Base-by-base conservation (phyloP, 2,797 vertebrate genomes). In the Erpetoichthys calabaricus region DNA sequence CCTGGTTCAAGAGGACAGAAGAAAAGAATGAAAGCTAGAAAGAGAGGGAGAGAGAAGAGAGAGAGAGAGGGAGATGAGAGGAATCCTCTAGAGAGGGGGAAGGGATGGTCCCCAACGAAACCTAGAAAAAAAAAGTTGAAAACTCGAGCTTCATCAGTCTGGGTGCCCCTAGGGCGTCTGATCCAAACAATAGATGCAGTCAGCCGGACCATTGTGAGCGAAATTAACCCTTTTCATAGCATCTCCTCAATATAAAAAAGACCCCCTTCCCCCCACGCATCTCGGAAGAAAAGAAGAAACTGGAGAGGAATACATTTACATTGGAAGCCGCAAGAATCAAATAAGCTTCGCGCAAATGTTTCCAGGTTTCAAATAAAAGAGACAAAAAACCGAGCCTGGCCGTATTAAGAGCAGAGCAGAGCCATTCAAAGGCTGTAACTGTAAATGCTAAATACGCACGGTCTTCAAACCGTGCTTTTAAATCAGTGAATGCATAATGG, bases 211-310 rank as follows among this genome's bases (percentile, higher is more conserved):
- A 70, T 68, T 72, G 68, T 68, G 51, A 58, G 56, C 55, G 63
- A 68, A 65, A 72, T 68, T 62, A 70, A 68, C 66, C 25, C 64
- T 70, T 70, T 72, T 68, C 65, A 68, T 65, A 63, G 59, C 68
- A 68, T 57, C 65, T 67, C 60, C 63, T 55, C 70, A 70, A 67
- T 68, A 63, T 64, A 65, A 63, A 57, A 57, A 49, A 58, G 47
- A 56, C 51, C 42, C 57, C 57, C 25, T 55, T 63, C 47, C 49
- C 55, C 45, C 41, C 5, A 55, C 51, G 53, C 55, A 53, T 42
- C 9, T 44, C 6, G 47, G n/a, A 6, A 47, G 56, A 59, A 47
- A 25, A 25, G 25, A 25, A 42, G 5, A 53, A 56, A 57, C 59
- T 57, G 53, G 50, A 53, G 60, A 65, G 60, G 57, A 59, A 58